A percentile compares a stretch with the other conserved stretches of the same genome.
Conservation (phyloP, 2,888 invertebrate genomes). For the Drosophila birchii region DNA sequence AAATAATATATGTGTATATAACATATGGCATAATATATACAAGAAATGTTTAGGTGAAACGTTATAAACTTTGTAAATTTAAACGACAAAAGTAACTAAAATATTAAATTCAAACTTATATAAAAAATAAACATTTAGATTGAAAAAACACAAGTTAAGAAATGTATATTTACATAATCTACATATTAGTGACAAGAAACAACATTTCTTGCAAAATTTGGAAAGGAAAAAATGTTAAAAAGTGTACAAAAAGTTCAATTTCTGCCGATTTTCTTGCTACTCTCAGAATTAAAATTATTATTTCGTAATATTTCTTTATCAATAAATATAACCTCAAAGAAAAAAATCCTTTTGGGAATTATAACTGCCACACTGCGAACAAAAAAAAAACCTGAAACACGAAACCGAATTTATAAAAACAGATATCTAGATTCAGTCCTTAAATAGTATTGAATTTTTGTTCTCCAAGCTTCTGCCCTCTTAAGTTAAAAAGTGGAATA, state of each 20-base stretch:
- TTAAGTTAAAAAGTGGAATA: constrained; percentile 5
- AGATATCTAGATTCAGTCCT: constrained; percentile 33
- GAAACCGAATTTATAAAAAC: constrained; percentile 60
- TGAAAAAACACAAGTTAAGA: constrained; percentile 22
- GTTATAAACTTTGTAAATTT: constrained; percentile 70
- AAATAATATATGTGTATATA: constrained; percentile 36
- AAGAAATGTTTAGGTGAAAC: constrained; percentile 77
- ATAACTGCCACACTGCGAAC: constrained; percentile 31
- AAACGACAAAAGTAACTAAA: constrained; percentile 46
- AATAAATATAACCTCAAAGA: background rate
- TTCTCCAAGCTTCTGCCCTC: background rate
- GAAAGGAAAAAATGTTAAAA: background rate
- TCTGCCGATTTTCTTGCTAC: constrained; percentile 1
- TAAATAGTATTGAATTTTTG: constrained; percentile 26
- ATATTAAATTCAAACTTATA: constrained; percentile 13
- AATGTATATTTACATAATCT: constrained; percentile 23
- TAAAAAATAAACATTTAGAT: constrained; percentile 39
- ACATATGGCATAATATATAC: constrained; percentile 43
- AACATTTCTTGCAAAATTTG: background rate
- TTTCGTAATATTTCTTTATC: background rate
- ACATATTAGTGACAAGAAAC: constrained; percentile 9
- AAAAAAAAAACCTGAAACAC: constrained; percentile 39
- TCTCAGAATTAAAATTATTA: background rate
- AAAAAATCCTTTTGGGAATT: constrained; percentile 7
- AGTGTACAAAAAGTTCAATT: background rate